These are phyloP conservation scores for Zoanthus sociatus DNA, from an alignment of 92 coral and sea anemone species.

Conservation along the genomic window DNA sequence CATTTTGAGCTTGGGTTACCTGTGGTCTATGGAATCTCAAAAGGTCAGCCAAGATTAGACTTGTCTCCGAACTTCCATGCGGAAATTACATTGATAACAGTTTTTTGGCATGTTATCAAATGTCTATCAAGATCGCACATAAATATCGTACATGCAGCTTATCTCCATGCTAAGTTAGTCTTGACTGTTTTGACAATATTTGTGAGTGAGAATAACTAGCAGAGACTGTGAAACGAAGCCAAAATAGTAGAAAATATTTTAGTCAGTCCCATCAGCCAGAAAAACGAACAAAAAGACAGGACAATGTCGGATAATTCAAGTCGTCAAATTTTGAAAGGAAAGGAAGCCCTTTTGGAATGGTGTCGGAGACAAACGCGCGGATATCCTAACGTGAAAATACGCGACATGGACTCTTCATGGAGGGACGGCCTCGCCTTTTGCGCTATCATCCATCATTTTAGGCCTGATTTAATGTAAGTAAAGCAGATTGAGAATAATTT, in stretches of 20 bases:
- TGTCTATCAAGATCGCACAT: not conserved
- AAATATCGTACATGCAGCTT: not conserved
- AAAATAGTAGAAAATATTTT: not conserved
- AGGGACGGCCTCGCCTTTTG: constrained; percentile 86
- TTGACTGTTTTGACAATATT: not conserved
- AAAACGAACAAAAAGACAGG: not conserved
- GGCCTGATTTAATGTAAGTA: constrained; percentile 83
- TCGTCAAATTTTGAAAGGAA: constrained; percentile 54
- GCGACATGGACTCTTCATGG: constrained; percentile 83
- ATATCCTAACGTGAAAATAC: constrained; percentile 68
- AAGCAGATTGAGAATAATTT: not conserved
- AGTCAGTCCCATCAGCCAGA: too few relatives aligned
- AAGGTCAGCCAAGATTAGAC: constrained; percentile 18
- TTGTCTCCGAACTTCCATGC: not conserved
- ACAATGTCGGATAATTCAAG: constrained; percentile 16
- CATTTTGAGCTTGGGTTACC: too few relatives aligned
- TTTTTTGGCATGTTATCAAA: not conserved
- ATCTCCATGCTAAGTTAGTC: not conserved
- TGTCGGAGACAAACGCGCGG: constrained; percentile 67
- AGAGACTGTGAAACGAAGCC: not conserved
- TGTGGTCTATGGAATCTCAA: not conserved
- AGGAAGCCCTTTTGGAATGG: constrained; percentile 80
- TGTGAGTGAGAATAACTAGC: not conserved
- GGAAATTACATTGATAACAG: not conserved
- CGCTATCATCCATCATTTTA: constrained; percentile 75